Percentiles rank a stretch among this genome's conserved stretches.
Evolutionary conservation across 1,140 invertebrate genomes (phyloP).

Genomic region (Daktulosphaira vitifoliae): DNA sequence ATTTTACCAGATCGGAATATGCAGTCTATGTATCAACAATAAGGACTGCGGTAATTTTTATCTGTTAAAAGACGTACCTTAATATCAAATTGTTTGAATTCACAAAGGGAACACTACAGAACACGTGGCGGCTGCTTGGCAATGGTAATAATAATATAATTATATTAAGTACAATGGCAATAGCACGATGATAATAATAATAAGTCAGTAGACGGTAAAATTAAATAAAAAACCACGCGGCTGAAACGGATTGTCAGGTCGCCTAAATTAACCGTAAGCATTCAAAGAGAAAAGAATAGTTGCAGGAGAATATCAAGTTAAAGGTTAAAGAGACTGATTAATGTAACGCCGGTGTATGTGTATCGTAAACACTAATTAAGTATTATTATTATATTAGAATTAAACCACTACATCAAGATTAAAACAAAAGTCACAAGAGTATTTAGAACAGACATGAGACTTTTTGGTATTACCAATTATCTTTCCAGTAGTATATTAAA

Average conservation of each 20-base stretch:
- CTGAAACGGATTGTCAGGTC: not conserved
- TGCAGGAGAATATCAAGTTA: not conserved
- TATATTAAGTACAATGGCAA: no score
- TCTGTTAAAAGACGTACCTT: not conserved
- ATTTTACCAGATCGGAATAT: slow-evolving; percentile 14
- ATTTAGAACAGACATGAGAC: not conserved
- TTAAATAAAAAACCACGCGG: not conserved
- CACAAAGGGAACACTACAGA: not conserved
- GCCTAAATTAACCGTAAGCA: not conserved
- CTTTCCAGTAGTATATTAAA: no score
- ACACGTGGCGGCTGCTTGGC: not conserved
- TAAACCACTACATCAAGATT: not conserved
- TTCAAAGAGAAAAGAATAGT: not conserved
- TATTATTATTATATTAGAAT: no score
- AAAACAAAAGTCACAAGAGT: not conserved
- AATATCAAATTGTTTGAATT: not conserved
- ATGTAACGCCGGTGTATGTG: not conserved
- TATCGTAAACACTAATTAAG: no score
- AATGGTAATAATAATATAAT: no score
- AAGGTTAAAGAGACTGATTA: slow-evolving; percentile 4
- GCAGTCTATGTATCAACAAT: not conserved
- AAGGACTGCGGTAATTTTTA: not conserved
- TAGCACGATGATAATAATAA: no score
- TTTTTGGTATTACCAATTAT: slow-evolving; percentile 1
- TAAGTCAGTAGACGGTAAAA: not conserved